phyloP scores from a whole-genome alignment of 2,797 vertebrate species.

The Anas bernieri region DNA sequence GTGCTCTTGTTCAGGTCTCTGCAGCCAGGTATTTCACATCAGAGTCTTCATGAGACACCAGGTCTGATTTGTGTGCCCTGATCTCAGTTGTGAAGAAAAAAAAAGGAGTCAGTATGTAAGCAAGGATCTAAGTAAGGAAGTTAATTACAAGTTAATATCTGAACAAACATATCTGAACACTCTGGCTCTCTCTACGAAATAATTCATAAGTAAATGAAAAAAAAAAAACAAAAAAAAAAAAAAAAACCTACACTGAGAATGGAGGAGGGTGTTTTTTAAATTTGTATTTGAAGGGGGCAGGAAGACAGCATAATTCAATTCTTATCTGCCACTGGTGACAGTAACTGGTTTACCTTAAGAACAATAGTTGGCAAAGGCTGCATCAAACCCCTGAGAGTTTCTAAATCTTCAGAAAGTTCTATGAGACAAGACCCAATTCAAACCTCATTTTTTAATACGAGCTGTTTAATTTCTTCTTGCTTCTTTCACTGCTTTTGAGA shows the following conservation, averaged over 20 bases:
- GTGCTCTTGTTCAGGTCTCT: neutral
- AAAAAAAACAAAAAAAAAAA: neutral
- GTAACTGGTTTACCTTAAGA: neutral
- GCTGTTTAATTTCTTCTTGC: slow-evolving; percentile 10
- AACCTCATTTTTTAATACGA: neutral
- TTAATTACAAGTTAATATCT: neutral
- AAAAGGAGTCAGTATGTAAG: neutral
- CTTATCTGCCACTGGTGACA: neutral
- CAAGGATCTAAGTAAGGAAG: neutral
- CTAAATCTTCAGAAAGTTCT: neutral
- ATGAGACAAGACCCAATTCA: neutral
- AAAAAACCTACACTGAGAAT: neutral
- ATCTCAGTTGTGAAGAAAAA: neutral
- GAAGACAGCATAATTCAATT: neutral
- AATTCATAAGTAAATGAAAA: neutral
- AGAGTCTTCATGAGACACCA: neutral
- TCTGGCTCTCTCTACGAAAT: neutral
- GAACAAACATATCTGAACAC: neutral
- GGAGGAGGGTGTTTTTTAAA: neutral
- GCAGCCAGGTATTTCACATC: neutral
- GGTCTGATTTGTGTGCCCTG: neutral
- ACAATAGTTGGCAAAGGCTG: neutral
- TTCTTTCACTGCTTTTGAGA: neutral
- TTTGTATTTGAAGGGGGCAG: neutral
- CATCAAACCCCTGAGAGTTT: neutral